phyloP scores from a whole-genome alignment of 1,140 invertebrate genomes.

The Drosophila melanogaster region Release_6_plus_ISO1_MT NT_033779.5:7690001-7690500 shows the following conservation, averaged over 20 bases:
- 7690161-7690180: conserved; percentile 80
- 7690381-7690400: conserved; percentile 86
- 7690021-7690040: conserved; percentile 90
- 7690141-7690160: background rate
- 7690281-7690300: conserved; percentile 86
- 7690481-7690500: conserved; percentile 83
- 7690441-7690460: conserved; percentile 76
- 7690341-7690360: conserved; percentile 86
- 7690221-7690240: conserved; percentile 87
- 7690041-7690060: conserved; percentile 88
- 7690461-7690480: conserved; percentile 86
- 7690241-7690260: conserved; percentile 76
- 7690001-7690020: conserved; percentile 83
- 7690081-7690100: conserved; percentile 86
- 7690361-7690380: conserved; percentile 87
- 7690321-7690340: conserved; percentile 86
- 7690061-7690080: conserved; percentile 83
- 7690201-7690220: conserved; percentile 89
- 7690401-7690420: conserved; percentile 86
- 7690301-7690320: conserved; percentile 87
- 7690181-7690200: conserved; percentile 90
- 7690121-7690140: background rate
- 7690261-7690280: conserved; percentile 82
- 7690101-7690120: conserved; percentile 73
- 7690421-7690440: conserved; percentile 62